Conservation (phyloP, 2,888 invertebrate species). For the Sarcophaga subvicina region DNA sequence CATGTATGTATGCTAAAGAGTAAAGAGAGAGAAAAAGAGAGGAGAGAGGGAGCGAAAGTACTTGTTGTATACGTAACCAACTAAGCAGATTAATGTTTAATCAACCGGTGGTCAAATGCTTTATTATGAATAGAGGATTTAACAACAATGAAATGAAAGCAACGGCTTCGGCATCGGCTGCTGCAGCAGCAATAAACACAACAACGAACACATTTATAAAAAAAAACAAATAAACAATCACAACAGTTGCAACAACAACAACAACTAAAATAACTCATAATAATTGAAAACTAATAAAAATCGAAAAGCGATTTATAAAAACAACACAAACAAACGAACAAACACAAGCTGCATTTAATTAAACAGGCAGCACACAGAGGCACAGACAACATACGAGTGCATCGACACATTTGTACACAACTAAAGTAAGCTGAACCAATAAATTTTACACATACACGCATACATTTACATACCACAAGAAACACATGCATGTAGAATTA, state of each 20-base stretch:
- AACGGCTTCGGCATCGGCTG: not conserved
- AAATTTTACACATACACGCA: conserved; percentile 1
- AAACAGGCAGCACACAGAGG: conserved; percentile 1
- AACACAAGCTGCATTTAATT: conserved; percentile 9
- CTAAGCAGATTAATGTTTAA: conserved; percentile 64
- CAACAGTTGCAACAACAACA: conserved; percentile 3
- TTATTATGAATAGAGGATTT: conserved; percentile 50
- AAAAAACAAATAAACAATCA: not conserved
- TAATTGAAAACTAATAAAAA: conserved; percentile 68
- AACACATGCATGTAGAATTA: conserved; percentile 37
- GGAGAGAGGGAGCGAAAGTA: not conserved
- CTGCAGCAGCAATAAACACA: not conserved
- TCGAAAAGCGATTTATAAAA: conserved; percentile 60
- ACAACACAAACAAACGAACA: conserved; percentile 39
- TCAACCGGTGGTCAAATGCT: conserved; percentile 60
- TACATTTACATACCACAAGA: conserved; percentile 14
- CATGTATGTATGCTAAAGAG: not conserved
- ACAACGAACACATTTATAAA: too few species aligned
- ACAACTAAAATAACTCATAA: conserved; percentile 27
- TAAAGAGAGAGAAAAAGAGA: not conserved
- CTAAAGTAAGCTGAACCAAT: too few species aligned
- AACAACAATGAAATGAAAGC: conserved; percentile 10
- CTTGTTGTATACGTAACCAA: conserved; percentile 26
- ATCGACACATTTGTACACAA: too few species aligned
- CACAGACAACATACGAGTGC: conserved; percentile 18